Evolutionary conservation across 1,140 invertebrate genomes (phyloP).

Genomic region (Bombus cullumanus): DNA sequence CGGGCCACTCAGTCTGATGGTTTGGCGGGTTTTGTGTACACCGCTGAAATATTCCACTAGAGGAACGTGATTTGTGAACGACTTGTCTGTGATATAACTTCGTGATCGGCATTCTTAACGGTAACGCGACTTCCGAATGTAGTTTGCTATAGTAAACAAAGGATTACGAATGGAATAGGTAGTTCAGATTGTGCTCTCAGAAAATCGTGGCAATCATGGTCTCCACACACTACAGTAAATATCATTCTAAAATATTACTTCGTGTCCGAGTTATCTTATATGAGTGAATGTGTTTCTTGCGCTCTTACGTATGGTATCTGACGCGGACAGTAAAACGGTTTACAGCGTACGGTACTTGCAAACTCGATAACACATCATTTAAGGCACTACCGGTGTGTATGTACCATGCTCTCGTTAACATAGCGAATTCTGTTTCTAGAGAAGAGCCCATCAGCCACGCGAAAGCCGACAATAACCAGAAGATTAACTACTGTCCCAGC

Average conservation of each 20-base stretch:
- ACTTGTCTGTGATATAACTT: background rate
- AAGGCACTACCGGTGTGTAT: slow-evolving; percentile 34
- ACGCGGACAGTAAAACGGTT: slow-evolving; percentile 59
- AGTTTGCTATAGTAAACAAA: background rate
- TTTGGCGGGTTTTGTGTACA: background rate
- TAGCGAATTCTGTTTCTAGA: slow-evolving; percentile 67
- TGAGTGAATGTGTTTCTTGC: background rate
- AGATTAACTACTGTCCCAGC: slow-evolving; percentile 55
- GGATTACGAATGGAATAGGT: background rate
- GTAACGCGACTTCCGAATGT: background rate
- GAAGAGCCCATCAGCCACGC: slow-evolving; percentile 71
- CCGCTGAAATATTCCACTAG: slow-evolving; percentile 6
- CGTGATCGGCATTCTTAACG: slow-evolving; percentile 22
- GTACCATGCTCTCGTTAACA: slow-evolving; percentile 64
- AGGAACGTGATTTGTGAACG: slow-evolving; percentile 12
- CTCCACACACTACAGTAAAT: background rate
- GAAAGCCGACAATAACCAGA: slow-evolving; percentile 69
- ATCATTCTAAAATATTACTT: no score
- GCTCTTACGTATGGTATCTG: slow-evolving; percentile 31
- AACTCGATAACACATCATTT: slow-evolving; percentile 35
- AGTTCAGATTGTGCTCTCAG: no score
- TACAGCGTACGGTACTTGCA: slow-evolving; percentile 61
- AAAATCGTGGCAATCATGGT: background rate
- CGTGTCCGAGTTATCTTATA: background rate
- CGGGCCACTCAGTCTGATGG: background rate